phyloP scores from a whole-genome alignment of 2,113 vertebrate genomes.

The Megaptera novaeangliae region DNA sequence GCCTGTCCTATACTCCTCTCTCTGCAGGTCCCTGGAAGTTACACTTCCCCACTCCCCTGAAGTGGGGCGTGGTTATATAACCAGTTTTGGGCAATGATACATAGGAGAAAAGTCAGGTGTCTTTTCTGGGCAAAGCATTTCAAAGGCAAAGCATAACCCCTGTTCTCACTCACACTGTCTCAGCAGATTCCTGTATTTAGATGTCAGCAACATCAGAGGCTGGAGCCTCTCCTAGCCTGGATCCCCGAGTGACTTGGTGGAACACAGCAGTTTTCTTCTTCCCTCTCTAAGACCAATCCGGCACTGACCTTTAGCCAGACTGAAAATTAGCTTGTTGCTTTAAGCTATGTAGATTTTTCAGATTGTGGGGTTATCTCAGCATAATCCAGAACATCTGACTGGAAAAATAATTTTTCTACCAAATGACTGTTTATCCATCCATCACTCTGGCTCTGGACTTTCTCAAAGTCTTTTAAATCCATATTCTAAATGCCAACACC shows the following conservation, averaged over 20 bases:
- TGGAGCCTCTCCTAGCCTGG: accelerated
- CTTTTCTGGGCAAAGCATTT: not conserved
- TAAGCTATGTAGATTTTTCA: not conserved
- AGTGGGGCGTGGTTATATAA: not conserved
- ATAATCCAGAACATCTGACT: not conserved
- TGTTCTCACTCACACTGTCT: not conserved
- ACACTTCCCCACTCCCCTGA: accelerated
- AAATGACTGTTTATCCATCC: not conserved
- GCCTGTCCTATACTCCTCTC: not conserved
- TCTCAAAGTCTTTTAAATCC: not conserved
- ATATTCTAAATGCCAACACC: not conserved
- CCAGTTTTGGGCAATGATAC: not conserved
- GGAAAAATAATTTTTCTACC: not conserved
- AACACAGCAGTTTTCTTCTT: not conserved
- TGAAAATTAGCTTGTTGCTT: not conserved
- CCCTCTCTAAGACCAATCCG: not conserved
- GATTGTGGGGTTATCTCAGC: not conserved
- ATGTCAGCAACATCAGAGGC: not conserved
- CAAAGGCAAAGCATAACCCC: not conserved
- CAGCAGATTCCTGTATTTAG: not conserved
- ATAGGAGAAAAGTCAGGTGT: not conserved
- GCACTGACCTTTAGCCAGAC: not conserved
- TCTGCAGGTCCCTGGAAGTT: not conserved
- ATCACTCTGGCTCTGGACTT: not conserved
- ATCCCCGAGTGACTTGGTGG: not conserved